Evolutionary conservation across 1,140 invertebrate species (phyloP).

Genomic region (Hestina assimilis): DNA sequence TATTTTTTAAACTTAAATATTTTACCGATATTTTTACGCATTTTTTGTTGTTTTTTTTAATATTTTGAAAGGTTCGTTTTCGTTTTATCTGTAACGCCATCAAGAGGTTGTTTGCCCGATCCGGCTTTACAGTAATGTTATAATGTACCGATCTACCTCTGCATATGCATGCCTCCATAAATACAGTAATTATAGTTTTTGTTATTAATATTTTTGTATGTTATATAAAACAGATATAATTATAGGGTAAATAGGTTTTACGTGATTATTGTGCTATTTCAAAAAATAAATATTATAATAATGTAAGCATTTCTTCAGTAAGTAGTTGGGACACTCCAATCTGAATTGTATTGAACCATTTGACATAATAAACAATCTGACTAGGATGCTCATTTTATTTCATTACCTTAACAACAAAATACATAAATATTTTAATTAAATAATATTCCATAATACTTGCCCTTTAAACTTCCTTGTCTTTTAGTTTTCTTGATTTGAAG

Average conservation of each 20-base stretch:
- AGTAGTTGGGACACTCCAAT: slow-evolving; percentile 59
- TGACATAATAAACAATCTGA: slow-evolving; percentile 72
- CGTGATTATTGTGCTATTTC: slow-evolving; percentile 50
- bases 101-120: slow-evolving; percentile 15
- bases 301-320: slow-evolving; percentile 60
- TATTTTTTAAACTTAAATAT: not conserved
- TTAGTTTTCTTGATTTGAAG: too few relatives aligned
- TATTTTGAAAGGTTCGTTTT: slow-evolving; percentile 4
- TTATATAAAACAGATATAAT: slow-evolving; percentile 58
- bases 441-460: too few relatives aligned
- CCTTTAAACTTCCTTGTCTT: too few relatives aligned
- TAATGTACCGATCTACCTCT: slow-evolving; percentile 70
- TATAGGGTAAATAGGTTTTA: slow-evolving; percentile 66
- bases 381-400: slow-evolving; percentile 32
- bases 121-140: slow-evolving; percentile 41
- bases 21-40: not conserved
- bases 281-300: slow-evolving; percentile 37
- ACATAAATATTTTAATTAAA: not conserved
- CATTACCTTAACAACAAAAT: not conserved
- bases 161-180: slow-evolving; percentile 62
- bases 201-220: slow-evolving; percentile 65
- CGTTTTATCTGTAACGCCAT: slow-evolving; percentile 13
- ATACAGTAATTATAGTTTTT: slow-evolving; percentile 69
- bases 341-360: slow-evolving; percentile 59
- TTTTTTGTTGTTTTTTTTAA: not conserved